Evolutionary conservation across 2,113 vertebrate species (phyloP), one percentile per base, ranked within the genome.

Genomic region (Lontra canadensis): DNA sequence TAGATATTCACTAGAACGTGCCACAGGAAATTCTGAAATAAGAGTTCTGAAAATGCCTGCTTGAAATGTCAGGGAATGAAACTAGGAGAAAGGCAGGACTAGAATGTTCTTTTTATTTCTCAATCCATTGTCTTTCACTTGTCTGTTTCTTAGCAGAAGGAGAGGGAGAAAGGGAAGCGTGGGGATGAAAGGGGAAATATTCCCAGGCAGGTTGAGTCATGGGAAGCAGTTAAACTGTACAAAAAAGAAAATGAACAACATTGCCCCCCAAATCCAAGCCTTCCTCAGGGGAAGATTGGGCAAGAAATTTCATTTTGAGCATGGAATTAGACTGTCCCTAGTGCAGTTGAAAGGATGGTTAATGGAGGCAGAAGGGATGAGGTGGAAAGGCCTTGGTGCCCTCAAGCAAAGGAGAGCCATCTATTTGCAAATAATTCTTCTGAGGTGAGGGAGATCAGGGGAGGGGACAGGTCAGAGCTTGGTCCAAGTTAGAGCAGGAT

Each of bases 21-120:
- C 91, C 17, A 20, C 26, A 13, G 76, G 76, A 94, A 82, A 73
- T 85, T 95, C 78, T 90, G 93, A 96, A 90, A 25, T 83, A 71
- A 79, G 47, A 91, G 73, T 74, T 93, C 89, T 74, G 84, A 88
- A 86, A 69, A 80, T 49, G 29, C 88, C 86, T 47, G 36, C 44
- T 86, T n/a, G 25, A 85, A 88, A 59, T 17, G 29, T 65, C 49
- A 63, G 82, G 18, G 11, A 11, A 12, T 90, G 86, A 90, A 79
- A 47, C 15, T 36, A 76, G 65, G 39, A 93, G 42, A 67, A 52
- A 59, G 14, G 3, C 6, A 29, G 73, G 26, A 4, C 59, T 36
- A 11, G 29, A 76, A 57, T 31, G 3, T 44, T 83, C 42, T 57
- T 83, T 44, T 55, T 67, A 36, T 29, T 52, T 55, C 23, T 76